Evolutionary conservation across 2,888 invertebrate species (phyloP), one percentile per base, ranked within the genome.

Genomic region (Epinotia bilunana): DNA sequence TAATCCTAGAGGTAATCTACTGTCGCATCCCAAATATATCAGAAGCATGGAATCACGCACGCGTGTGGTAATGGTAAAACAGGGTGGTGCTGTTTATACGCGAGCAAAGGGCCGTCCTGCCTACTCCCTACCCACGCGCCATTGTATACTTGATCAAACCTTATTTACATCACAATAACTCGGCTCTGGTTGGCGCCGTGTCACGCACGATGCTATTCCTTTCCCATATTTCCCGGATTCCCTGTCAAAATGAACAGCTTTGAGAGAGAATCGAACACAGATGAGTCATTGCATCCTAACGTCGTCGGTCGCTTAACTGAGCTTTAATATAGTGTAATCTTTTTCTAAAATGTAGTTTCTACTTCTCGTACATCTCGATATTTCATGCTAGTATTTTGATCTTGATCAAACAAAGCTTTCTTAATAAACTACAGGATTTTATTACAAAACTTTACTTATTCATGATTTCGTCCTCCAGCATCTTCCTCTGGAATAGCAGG

Each of bases 131-230:
- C 89, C 90, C 87, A 90, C 91, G 85, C 83, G 80, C 88, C 81
- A 90, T 92, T 91, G 91, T 92, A n/a, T n/a, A 87, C 87, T 84
- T 87, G 90, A 89, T 90, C 87, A 89, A 90, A 88, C 87, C 89
- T 86, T 88, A 93, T 93, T 93, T 91, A 91, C 93, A 92, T 93
- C 85, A 92, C 89, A 93, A 92, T 91, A 89, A 87, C 86, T 85
- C 81, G 84, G 86, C 85, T 89, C 89, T 87, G 88, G 86, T 86
- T 87, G 90, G 85, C 85, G 89, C 87, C 85, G 79, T 87, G 86
- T 87, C 87, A 88, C 88, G 85, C 81, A 81, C 78, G 77, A 81
- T 82, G 83, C 83, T 80, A 81, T 81, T 75, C 78, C 78, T 79
- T 81, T 81, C 81, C 80, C 78, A 79, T 79, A 79, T 82, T 82